Base-by-base conservation (phyloP, 2,797 vertebrate species). In the Furcifer pardalis region DNA sequence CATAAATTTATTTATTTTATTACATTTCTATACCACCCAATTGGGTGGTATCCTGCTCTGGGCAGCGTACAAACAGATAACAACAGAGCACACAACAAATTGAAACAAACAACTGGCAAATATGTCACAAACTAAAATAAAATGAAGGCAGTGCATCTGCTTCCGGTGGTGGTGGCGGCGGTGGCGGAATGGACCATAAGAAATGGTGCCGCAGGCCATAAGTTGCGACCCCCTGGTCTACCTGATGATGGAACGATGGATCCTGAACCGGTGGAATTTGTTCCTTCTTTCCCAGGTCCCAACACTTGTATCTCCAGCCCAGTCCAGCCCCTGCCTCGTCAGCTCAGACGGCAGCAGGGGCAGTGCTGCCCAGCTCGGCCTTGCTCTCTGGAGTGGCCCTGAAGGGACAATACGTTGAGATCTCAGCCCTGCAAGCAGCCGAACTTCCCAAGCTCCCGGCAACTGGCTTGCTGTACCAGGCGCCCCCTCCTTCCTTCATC, bases 331-430 rank as follows among this genome's bases (percentile, higher is more conserved):
- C 95, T 35, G 85, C 93, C 35, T 88, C 91, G 68, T 77, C 90
- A 4, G 84, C 73, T 32, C 84, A 81, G 63, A 62, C 78, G 0
- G 82, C 87, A 23, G 60, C 84, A 0, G 82, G 85, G 0, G 63
- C 86, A 0, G 74, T 84, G n/a, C 91, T 86, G 37, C 83, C 90
- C 2, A 88, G 87, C 5, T 94, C 95, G 0, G 92, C 95, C 35
- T 86, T 96, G 65, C 93, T 95, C 59, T 95, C 95, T 0, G 95
- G 94, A 17, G 84, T 95, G 27, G 91, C 95, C 49, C 88, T 96
- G 75, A 96, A 96, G 90, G 94, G 95, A 78, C 95, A 95, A 82
- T 96, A 95, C 63, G 74, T 95, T 89, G 95, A 95, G 83, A 94
- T 96, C 79, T 93, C 94, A 2, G 86, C 93, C 56, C 77, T 95